phyloP scores from a whole-genome alignment of 2,888 invertebrate genomes.

The Andrena chrysosceles region DNA sequence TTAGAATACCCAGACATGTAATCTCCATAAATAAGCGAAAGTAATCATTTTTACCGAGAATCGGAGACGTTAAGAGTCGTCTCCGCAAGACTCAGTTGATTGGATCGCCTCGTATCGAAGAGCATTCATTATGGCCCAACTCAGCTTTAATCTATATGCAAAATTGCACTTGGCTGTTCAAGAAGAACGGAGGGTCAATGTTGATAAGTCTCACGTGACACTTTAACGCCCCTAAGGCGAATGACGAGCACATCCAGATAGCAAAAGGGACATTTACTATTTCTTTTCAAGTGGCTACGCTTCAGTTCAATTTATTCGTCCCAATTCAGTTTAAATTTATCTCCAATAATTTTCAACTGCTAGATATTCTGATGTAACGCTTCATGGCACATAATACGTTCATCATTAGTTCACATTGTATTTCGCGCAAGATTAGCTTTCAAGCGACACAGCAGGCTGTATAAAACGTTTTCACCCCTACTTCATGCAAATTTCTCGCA shows the following conservation, averaged over 20 bases:
- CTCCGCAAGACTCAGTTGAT: conserved; percentile 33
- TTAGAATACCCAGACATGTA: neutral
- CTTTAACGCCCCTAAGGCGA: neutral
- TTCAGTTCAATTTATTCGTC: too few species aligned
- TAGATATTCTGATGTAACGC: too few species aligned
- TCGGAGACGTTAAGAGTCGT: conserved; percentile 30
- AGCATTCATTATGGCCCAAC: conserved; percentile 48
- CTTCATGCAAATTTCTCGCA: too few species aligned
- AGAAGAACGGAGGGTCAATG: conserved; percentile 50
- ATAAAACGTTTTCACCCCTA: too few species aligned
- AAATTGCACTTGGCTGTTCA: conserved; percentile 49
- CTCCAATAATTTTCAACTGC: too few species aligned
- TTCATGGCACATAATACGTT: too few species aligned
- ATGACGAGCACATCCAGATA: neutral
- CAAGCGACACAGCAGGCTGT: too few species aligned
- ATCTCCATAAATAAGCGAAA: conserved; percentile 23
- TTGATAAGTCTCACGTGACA: conserved; percentile 25
- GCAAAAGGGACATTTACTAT: neutral
- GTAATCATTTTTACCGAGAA: conserved; percentile 17
- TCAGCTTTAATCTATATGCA: conserved; percentile 62
- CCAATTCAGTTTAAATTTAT: too few species aligned
- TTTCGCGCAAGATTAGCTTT: too few species aligned
- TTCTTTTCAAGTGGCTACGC: neutral
- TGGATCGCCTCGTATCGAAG: conserved; percentile 35
- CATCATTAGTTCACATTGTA: too few species aligned